phyloP scores from a whole-genome alignment of 2,113 vertebrate species.

The Eptatretus burgeri region DNA sequence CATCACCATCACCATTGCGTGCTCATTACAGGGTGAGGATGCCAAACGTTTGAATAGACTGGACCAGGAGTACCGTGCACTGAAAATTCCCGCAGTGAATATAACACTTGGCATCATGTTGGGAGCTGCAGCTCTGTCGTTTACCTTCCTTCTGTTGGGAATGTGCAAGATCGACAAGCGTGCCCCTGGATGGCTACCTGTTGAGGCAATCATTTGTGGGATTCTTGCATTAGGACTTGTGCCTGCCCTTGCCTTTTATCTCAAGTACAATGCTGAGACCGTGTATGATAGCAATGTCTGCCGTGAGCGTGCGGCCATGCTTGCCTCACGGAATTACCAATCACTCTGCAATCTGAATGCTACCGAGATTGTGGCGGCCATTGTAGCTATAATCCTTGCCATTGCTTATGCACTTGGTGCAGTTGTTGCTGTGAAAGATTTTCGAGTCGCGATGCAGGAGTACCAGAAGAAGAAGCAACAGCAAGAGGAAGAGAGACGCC shows the following conservation, averaged over 20 bases:
- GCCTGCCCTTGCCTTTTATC: conserved; percentile 2
- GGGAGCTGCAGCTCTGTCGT: neutral
- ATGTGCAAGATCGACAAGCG: conserved; percentile 3
- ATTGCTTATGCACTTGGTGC: neutral
- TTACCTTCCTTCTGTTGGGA: neutral
- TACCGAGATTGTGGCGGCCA: conserved; percentile 1
- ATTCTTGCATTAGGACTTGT: neutral
- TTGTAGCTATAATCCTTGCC: neutral
- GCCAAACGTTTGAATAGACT: neutral
- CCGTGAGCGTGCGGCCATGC: neutral
- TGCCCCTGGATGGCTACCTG: neutral
- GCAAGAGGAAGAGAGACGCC: no score
- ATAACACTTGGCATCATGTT: neutral
- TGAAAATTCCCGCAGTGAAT: conserved; percentile 4
- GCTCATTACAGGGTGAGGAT: neutral
- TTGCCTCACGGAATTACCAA: conserved; percentile 2
- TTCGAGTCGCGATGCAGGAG: no score
- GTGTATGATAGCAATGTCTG: neutral
- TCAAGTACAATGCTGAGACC: neutral
- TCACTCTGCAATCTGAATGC: neutral
- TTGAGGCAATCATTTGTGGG: conserved; percentile 2
- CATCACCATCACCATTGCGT: no score
- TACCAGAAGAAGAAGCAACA: no score
- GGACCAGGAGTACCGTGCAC: neutral
- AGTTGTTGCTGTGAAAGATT: no score